Percentiles rank a stretch among this genome's conserved stretches.
phyloP scores from a whole-genome alignment of 64 coral and sea anemone genomes.

The Actinia tenebrosa region DNA sequence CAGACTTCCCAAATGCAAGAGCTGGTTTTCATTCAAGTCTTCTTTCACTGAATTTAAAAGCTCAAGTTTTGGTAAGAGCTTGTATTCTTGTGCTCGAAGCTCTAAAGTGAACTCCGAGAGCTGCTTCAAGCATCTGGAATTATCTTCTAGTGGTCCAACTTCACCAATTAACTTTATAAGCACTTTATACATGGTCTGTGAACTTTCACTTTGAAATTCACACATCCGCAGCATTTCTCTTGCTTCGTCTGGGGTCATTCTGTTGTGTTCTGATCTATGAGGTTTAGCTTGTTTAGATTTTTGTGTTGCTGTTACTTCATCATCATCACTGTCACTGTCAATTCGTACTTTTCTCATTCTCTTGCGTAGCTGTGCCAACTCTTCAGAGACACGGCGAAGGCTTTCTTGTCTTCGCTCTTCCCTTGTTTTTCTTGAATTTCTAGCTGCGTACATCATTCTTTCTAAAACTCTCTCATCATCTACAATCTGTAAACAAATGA shows the following conservation, averaged over 20 bases:
- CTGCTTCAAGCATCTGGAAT: slow-evolving; percentile 37
- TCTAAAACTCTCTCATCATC: slow-evolving; percentile 60
- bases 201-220: slow-evolving; percentile 42
- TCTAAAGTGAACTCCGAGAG: slow-evolving; percentile 41
- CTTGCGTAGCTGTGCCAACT: slow-evolving; percentile 39
- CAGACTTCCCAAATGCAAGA: slow-evolving; percentile 21
- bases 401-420: slow-evolving; percentile 56
- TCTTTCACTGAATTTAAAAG: slow-evolving; percentile 12
- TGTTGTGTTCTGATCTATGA: background rate
- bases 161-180: slow-evolving; percentile 66
- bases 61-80: slow-evolving; percentile 55
- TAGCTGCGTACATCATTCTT: slow-evolving; percentile 37
- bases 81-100: slow-evolving; percentile 34
- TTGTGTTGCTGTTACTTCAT: slow-evolving; percentile 7
- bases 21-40: slow-evolving; percentile 24
- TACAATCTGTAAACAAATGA: slow-evolving; percentile 32
- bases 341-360: slow-evolving; percentile 21
- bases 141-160: slow-evolving; percentile 57
- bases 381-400: slow-evolving; percentile 38
- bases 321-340: slow-evolving; percentile 16
- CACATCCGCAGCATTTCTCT: slow-evolving; percentile 12
- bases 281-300: background rate
- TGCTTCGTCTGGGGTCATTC: slow-evolving; percentile 1
- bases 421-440: slow-evolving; percentile 41
- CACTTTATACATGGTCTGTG: slow-evolving; percentile 33